Evolutionary conservation across 2,113 vertebrate species (phyloP).

Genomic region (Pionites leucogaster): DNA sequence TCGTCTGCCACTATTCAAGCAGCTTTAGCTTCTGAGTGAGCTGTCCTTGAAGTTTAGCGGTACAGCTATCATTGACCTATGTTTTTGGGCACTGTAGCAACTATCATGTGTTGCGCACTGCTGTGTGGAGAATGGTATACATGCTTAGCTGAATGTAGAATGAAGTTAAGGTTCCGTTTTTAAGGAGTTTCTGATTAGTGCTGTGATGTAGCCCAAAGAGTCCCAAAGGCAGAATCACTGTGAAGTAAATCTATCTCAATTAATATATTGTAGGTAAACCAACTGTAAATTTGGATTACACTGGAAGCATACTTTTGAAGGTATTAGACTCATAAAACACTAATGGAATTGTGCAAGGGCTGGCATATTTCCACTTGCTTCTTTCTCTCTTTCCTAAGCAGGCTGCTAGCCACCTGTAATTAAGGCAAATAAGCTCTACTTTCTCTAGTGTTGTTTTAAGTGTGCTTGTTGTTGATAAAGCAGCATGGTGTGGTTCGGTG

Average conservation of each 20-base stretch:
- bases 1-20: background rate
- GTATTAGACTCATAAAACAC: background rate
- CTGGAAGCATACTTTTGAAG: background rate
- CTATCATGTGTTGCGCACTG: rapidly evolving
- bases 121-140: rapidly evolving
- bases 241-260: background rate
- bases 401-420: background rate
- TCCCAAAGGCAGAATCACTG: background rate
- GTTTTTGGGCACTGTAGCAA: background rate
- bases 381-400: background rate
- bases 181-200: background rate
- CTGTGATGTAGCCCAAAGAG: background rate
- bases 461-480: background rate
- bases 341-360: background rate
- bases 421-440: background rate
- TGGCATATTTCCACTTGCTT: background rate
- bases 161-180: background rate
- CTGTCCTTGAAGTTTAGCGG: background rate
- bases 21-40: background rate
- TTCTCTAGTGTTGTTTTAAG: background rate
- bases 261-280: background rate
- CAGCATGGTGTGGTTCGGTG: background rate
- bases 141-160: background rate
- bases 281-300: background rate
- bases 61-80: rapidly evolving